A percentile compares a stretch with the other conserved stretches of the same genome.
phyloP scores from a whole-genome alignment of 2,797 vertebrate genomes.

The Pseudotriccus pelzelni region DNA sequence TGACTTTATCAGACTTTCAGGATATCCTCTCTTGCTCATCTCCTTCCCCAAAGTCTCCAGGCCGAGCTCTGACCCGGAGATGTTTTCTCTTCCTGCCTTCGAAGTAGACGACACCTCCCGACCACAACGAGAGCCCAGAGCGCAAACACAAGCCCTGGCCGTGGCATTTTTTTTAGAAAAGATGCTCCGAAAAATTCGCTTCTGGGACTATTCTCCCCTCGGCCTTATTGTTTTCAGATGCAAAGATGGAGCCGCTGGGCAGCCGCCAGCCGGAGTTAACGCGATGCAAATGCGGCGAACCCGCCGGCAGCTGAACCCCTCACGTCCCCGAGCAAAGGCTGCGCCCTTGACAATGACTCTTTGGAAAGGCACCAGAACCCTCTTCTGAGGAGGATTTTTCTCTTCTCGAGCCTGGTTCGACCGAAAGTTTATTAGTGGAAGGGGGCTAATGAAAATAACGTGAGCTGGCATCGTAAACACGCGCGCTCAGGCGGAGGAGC shows the following conservation, averaged over 20 bases:
- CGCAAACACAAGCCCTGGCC: neutral
- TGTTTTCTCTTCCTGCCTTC: neutral
- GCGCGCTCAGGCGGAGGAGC: neutral
- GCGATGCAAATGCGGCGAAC: neutral
- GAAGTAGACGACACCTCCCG: neutral
- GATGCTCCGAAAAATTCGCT: neutral
- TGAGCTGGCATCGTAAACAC: slow-evolving; percentile 44
- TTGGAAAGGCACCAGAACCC: slow-evolving; percentile 24
- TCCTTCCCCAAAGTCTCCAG: neutral
- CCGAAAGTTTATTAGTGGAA: neutral
- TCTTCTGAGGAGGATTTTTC: slow-evolving; percentile 1
- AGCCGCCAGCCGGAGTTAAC: neutral
- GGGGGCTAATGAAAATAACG: slow-evolving; percentile 29
- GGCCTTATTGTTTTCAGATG: slow-evolving; percentile 19
- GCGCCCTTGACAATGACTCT: neutral
- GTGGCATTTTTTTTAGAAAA: neutral
- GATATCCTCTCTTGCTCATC: neutral
- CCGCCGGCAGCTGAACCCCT: neutral
- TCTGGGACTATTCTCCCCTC: neutral
- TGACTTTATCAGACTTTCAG: neutral
- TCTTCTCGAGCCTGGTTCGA: slow-evolving; percentile 11
- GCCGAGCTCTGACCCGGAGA: neutral
- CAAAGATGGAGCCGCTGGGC: neutral
- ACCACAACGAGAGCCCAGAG: neutral
- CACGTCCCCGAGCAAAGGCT: neutral